Evolutionary conservation across 2,113 vertebrate genomes (phyloP).

Genomic region (Alouatta palliata): DNA sequence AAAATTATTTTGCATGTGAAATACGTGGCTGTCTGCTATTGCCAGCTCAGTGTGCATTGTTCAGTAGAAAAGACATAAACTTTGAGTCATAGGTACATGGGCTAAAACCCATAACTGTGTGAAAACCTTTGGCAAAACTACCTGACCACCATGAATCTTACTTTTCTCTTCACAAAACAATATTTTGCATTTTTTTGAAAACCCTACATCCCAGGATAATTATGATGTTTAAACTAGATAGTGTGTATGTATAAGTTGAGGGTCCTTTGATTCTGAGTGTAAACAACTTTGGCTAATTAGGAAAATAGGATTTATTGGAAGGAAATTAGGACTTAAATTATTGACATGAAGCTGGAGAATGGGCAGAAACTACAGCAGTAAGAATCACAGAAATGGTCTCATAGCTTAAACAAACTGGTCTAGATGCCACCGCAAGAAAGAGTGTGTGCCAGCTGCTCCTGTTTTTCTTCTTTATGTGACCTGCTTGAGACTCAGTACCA

Average conservation of each 20-base stretch:
- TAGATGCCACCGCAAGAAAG: neutral
- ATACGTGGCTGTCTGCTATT: neutral
- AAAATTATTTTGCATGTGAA: neutral
- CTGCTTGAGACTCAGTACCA: neutral
- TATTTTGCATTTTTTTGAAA: too few relatives aligned
- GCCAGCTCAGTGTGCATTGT: neutral
- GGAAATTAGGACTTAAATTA: neutral
- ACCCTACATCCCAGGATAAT: neutral
- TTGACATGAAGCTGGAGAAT: neutral
- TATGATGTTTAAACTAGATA: neutral
- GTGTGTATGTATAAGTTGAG: neutral
- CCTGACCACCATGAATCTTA: neutral
- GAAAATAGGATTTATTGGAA: neutral
- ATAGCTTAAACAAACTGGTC: neutral
- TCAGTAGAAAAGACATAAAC: neutral
- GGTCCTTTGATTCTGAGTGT: neutral
- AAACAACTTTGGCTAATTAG: neutral
- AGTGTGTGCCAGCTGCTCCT: neutral
- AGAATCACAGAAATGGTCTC: neutral
- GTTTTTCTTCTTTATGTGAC: neutral
- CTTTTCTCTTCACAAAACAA: neutral
- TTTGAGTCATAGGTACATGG: neutral
- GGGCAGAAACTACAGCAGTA: neutral
- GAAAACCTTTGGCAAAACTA: neutral
- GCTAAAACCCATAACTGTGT: neutral